Evolutionary conservation across 2,797 vertebrate genomes (phyloP), one percentile per base, ranked within the genome.

Genomic region (Phrynocephalus guinanensis): DNA sequence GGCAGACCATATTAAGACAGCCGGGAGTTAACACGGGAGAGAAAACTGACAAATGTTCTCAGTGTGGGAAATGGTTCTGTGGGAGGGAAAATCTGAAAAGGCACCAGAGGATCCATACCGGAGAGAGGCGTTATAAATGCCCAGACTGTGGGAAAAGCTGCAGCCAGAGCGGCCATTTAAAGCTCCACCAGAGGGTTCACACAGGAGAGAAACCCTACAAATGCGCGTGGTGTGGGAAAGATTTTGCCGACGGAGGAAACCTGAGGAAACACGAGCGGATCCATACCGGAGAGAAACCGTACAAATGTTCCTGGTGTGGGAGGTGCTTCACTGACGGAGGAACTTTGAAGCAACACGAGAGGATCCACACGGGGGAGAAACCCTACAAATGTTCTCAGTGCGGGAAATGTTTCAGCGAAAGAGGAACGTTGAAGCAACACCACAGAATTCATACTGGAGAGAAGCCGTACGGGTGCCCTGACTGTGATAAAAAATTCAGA

Each of bases 341-440:
- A 0, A 67, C 79, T 3, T 67, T 82, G 79, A 67, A 38, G 63
- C 66, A 44, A 18, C 79, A 82, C 13, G 60, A 82, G 63, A 24
- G 79, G 8, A 82, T 67, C 9, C 79, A 82, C 10, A 82, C 81
- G 0, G 81, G 81, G 22, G 81, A 82, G 81, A 82, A 82, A 70
- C 81, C 81, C 0, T 82, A 82, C 44, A 38, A 70, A 82, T 82
- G 81, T 44, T 20, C 8, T 1, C 66, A 70, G 38, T 95, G 94
- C 85, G 89, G 93, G 16, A 95, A 95, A 78, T 85, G 89, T 9
- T 95, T 95, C 33, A 22, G 38, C 5, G 13, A 70, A 18, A 70
- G 44, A 2, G 44, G 38, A 10, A 44, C 48, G 6, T 90, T 72
- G 92, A 95, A 71, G 94, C 93, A 71, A 91, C 93, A n/a, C 93